A percentile compares a stretch with the other conserved stretches of the same genome.
phyloP scores from a whole-genome alignment of 2,888 invertebrate species.

The Mycalesis mineus region DNA sequence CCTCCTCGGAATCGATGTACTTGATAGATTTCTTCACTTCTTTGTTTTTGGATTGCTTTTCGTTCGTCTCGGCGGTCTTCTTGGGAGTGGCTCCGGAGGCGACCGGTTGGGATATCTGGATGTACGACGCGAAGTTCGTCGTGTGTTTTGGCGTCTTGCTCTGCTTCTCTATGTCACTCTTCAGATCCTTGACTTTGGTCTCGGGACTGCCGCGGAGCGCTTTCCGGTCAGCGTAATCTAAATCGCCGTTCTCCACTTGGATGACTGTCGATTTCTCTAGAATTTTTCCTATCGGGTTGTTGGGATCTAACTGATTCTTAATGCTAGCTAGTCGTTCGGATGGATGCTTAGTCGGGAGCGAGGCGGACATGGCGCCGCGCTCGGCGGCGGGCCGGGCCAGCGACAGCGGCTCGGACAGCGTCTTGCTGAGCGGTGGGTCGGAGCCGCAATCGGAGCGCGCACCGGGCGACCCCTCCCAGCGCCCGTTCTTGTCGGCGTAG shows the following conservation, averaged over 20 bases:
- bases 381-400: conserved; percentile 59
- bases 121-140: conserved; percentile 80
- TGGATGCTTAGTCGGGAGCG: conserved; percentile 58
- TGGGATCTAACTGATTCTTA: conserved; percentile 71
- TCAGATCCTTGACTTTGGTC: conserved; percentile 47
- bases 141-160: conserved; percentile 73
- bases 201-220: conserved; percentile 45
- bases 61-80: conserved; percentile 42
- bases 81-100: conserved; percentile 62
- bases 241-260: conserved; percentile 65
- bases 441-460: conserved; percentile 65
- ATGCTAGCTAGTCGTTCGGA: conserved; percentile 67
- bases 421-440: conserved; percentile 66
- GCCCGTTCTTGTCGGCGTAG: conserved; percentile 60
- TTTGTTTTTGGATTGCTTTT: conserved; percentile 46
- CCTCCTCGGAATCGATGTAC: conserved; percentile 65
- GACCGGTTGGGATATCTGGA: conserved; percentile 74
- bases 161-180: conserved; percentile 67
- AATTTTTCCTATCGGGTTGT: conserved; percentile 74
- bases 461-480: conserved; percentile 59
- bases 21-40: conserved; percentile 50
- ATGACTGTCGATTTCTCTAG: conserved; percentile 73
- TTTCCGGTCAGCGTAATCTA: conserved; percentile 45
- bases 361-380: conserved; percentile 54
- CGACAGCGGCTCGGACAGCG: conserved; percentile 65